Conservation (phyloP, 2,888 invertebrate genomes). For the Cyclophora albipunctata region DNA sequence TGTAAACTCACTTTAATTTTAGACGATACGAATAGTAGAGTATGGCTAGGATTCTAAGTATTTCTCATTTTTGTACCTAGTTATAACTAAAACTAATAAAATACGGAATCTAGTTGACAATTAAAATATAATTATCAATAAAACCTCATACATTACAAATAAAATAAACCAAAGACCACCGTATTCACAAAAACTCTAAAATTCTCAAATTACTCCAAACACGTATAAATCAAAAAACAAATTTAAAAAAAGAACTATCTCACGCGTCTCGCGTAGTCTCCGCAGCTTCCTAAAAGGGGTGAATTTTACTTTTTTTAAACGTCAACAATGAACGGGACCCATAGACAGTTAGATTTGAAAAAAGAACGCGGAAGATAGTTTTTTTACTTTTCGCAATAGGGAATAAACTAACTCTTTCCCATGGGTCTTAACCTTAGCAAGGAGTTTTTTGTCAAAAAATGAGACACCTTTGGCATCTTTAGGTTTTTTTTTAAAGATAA, state of each 20-base stretch:
- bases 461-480: conserved; percentile 75
- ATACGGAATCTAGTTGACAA: no score
- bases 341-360: conserved; percentile 50
- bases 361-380: conserved; percentile 58
- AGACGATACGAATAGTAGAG: no score
- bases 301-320: conserved; percentile 46
- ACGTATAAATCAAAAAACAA: conserved; percentile 66
- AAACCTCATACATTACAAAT: conserved; percentile 57
- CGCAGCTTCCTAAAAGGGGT: conserved; percentile 64
- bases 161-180: conserved; percentile 45
- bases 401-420: conserved; percentile 68
- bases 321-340: conserved; percentile 47
- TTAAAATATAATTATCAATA: conserved; percentile 13
- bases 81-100: no score
- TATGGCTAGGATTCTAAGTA: no score
- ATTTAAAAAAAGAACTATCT: conserved; percentile 59
- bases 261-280: conserved; percentile 63
- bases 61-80: no score
- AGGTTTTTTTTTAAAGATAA: conserved; percentile 52
- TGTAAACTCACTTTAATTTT: no score
- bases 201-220: conserved; percentile 73
- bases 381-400: conserved; percentile 50
- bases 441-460: conserved; percentile 58
- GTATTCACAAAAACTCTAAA: conserved; percentile 48
- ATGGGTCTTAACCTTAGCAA: conserved; percentile 72